A percentile compares a stretch with the other conserved stretches of the same genome.
Conservation (phyloP, 2,113 vertebrate genomes). For the Myrmophylax atrothorax region DNA sequence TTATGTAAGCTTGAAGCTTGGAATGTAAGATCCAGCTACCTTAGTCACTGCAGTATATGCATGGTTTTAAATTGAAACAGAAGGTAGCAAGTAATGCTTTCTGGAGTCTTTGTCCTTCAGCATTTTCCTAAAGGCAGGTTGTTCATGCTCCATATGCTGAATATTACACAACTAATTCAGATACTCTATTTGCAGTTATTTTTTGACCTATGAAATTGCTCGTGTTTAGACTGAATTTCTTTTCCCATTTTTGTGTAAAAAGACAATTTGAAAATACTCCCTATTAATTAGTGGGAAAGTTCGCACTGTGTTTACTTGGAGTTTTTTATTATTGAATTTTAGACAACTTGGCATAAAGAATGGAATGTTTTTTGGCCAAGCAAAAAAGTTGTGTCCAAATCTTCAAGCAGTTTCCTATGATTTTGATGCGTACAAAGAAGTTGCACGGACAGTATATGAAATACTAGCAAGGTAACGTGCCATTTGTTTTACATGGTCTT, state of each 20-base stretch:
- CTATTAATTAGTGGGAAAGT: background rate
- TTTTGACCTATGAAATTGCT: background rate
- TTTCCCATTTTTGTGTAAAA: conserved; percentile 60
- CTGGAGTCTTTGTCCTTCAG: background rate
- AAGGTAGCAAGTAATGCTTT: background rate
- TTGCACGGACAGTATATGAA: conserved; percentile 90
- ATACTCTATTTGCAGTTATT: background rate
- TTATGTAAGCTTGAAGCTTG: background rate
- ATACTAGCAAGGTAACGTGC: conserved; percentile 87
- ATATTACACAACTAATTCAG: background rate
- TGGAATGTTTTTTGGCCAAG: conserved; percentile 97
- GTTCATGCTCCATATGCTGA: background rate
- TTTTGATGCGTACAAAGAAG: conserved; percentile 94
- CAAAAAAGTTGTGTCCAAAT: conserved; percentile 90
- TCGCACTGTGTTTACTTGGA: background rate
- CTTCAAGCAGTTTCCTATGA: conserved; percentile 92
- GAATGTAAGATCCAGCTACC: background rate
- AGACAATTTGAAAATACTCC: background rate
- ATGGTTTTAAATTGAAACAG: background rate
- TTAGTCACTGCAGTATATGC: background rate
- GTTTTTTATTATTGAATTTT: conserved; percentile 11
- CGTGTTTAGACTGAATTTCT: background rate
- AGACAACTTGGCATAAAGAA: conserved; percentile 94
- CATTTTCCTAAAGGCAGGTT: background rate
- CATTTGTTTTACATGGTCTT: background rate